Evolutionary conservation across 2,888 invertebrate species (phyloP), one percentile per base, ranked within the genome.

Genomic region (Cerastis leucographa): DNA sequence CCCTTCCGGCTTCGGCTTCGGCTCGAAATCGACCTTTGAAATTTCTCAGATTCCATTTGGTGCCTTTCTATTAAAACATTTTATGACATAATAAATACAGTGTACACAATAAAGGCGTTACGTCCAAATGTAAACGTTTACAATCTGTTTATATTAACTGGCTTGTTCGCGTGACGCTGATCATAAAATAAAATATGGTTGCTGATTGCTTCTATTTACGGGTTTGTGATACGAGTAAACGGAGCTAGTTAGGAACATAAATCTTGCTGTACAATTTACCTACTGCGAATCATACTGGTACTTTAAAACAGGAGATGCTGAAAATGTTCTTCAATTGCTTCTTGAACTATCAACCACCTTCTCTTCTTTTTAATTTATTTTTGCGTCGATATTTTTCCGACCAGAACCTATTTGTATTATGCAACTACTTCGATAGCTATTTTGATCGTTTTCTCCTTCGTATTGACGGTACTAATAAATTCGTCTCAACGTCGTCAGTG

Each of bases 141-240:
- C 51, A 75, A 69, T 8, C 42, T 54, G 22, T 79, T 83, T 54
- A 68, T 56, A 68, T 71, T 29, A 44, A 54, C 59, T 42, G 29
- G 46, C 6, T 51, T 8, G 64, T 9, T 83, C 61, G 76, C 82
- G 82, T 83, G 82, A 84, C 76, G 40, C 4, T 14, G 17, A n/a
- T 66, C 65, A 84, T 83, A 72, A 80, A 82, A 73, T 82, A 67
- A 83, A 83, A 67, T 35, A 82, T 62, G 61, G 44, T 29, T 51
- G 44, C 56, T 62, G 68, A 72, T 83, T 70, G 44, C 72, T 56
- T 65, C 44, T 81, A 78, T 78, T 83, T 68, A 74, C 35, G 40
- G 59, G 64, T 44, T 59, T 51, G n/a, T 65, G 56, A 65, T 59
- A 59, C 35, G 29, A 25, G 22, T 35, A 49, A 62, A 22, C 25